Evolutionary conservation across 2,888 invertebrate species (phyloP).

Genomic region (Cataglyphis cursor): DNA sequence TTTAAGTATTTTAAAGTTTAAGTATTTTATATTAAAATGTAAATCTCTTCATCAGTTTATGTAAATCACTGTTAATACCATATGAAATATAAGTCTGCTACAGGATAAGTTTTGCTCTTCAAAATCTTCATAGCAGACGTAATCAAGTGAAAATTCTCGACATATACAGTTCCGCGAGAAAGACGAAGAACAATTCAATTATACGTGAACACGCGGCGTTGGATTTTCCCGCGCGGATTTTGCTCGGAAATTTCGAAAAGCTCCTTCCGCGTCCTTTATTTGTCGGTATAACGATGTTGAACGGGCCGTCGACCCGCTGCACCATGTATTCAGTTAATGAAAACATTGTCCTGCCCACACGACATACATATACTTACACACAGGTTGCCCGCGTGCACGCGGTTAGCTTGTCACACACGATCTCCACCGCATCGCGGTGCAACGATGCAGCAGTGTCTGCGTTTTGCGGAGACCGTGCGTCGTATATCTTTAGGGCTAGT

Average conservation of each 20-base stretch:
- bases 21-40: neutral
- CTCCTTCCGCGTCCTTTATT: slow-evolving; percentile 52
- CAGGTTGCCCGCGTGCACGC: slow-evolving; percentile 67
- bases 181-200: slow-evolving; percentile 44
- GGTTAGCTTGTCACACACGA: slow-evolving; percentile 78
- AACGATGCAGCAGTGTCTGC: slow-evolving; percentile 55
- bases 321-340: slow-evolving; percentile 84
- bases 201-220: slow-evolving; percentile 43
- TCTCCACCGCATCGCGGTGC: slow-evolving; percentile 71
- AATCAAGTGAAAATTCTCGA: slow-evolving; percentile 43
- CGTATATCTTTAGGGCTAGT: slow-evolving; percentile 43
- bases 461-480: slow-evolving; percentile 31
- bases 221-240: slow-evolving; percentile 51
- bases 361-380: neutral
- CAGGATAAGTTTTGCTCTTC: neutral
- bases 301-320: slow-evolving; percentile 69
- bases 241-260: slow-evolving; percentile 48
- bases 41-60: slow-evolving; percentile 2
- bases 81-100: neutral
- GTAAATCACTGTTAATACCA: neutral
- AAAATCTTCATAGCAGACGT: slow-evolving; percentile 15
- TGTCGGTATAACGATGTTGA: slow-evolving; percentile 58
- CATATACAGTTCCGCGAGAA: slow-evolving; percentile 1
- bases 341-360: slow-evolving; percentile 81
- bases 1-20: neutral